These are phyloP conservation scores for Drosophila micromelanica DNA, from an alignment of 1,140 invertebrate genomes.

Conservation along the genomic window DNA sequence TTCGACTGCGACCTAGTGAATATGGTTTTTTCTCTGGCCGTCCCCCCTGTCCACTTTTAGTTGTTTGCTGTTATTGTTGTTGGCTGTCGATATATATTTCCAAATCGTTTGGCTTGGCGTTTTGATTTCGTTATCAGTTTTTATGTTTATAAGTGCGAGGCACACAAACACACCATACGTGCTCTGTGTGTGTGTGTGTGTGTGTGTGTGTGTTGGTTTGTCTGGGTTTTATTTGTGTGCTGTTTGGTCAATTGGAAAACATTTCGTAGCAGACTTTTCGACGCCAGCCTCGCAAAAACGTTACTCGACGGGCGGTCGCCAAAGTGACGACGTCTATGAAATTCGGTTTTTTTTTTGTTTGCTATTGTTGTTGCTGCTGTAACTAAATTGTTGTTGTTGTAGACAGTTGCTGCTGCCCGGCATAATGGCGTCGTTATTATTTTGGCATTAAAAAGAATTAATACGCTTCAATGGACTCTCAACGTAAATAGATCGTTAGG, in stretches of 20 bases:
- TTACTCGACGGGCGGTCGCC: constrained; percentile 47
- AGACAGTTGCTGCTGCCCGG: constrained; percentile 45
- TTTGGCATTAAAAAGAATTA: constrained; percentile 83
- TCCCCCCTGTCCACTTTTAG: background rate
- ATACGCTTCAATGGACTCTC: constrained; percentile 78
- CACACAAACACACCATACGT: constrained; percentile 26
- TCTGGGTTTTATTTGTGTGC: constrained; percentile 72
- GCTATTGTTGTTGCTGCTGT: constrained; percentile 20
- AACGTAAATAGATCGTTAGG: constrained; percentile 81
- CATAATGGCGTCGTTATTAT: constrained; percentile 83
- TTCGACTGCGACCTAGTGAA: background rate
- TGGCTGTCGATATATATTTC: constrained; percentile 72
- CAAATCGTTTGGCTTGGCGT: constrained; percentile 78
- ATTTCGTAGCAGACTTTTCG: constrained; percentile 80
- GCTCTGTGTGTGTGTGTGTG: constrained; percentile 11
- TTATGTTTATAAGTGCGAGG: constrained; percentile 77
- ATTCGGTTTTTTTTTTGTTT: constrained; percentile 6
- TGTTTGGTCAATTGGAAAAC: constrained; percentile 83
- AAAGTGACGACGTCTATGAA: constrained; percentile 42
- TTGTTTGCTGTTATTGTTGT: constrained; percentile 19
- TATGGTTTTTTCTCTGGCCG: too few relatives aligned
- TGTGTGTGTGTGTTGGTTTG: constrained; percentile 42
- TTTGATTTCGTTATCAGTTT: constrained; percentile 83
- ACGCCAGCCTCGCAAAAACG: constrained; percentile 55
- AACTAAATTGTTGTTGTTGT: constrained; percentile 10